Base-by-base conservation (phyloP, 2,888 invertebrate species). In the Anthophora plumipes region DNA sequence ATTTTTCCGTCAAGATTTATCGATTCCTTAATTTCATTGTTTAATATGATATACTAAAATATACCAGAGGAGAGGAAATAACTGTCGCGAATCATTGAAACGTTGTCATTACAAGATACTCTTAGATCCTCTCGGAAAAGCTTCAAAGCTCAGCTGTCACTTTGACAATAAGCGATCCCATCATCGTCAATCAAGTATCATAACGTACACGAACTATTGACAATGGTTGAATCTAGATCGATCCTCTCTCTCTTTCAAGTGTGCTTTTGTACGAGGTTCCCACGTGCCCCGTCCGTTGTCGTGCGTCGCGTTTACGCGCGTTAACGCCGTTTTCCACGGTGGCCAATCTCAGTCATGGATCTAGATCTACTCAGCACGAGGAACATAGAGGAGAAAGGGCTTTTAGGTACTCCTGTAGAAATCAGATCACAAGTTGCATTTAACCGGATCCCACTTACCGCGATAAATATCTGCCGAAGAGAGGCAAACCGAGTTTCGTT, bases 351-450 rank as follows among this genome's bases (percentile, higher is more conserved):
- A 39, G 67, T n/a, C 59, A 73, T 66, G 84, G 82, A 87, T 87
- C 87, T 87, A n/a, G n/a, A 37, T 67, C 80, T 68, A 70, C 63
- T 68, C 78, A 37, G 50, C 61, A 68, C 54, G 52, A 37, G 37
- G 66, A 50, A 63, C 52, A 61, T 31, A 31, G 31, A 43, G 54
- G 68, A 70, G 77, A 82, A 82, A 82, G 88, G 89, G 85, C 85
- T 88, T 88, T 89, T 87, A 88, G 83, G 83, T 83, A 31, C 31
- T 31, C 80, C 85, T 68, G 86, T 77, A 84, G 85, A 87, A 90
- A 89, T 90, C 91, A 88, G 92, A 91, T 92, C 90, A 88, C 85
- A 89, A 91, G 91, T 91, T 90, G 86, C 89, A 87, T 91, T 92
- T 91, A 92, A 93, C 90, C 89, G 90, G 90, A 92, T 92, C 89